Percentiles rank a stretch among this genome's conserved stretches.
Evolutionary conservation across 1,140 invertebrate species (phyloP).

Genomic region (Plutomurus gul): DNA sequence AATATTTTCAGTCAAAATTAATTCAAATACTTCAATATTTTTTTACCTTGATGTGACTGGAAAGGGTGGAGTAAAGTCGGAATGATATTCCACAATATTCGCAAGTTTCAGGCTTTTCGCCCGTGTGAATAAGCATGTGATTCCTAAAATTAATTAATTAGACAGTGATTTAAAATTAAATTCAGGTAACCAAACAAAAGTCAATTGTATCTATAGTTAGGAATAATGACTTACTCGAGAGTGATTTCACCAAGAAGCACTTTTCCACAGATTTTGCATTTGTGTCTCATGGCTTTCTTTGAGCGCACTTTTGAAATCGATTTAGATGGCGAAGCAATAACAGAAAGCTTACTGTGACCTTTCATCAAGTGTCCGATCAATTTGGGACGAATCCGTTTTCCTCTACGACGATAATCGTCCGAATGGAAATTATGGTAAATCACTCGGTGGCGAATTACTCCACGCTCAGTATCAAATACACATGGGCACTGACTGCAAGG

Average conservation of each 20-base stretch:
- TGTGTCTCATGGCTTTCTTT: too few relatives aligned
- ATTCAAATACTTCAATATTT: too few relatives aligned
- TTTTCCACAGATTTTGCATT: too few relatives aligned
- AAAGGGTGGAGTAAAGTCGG: background rate
- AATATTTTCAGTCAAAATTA: too few relatives aligned
- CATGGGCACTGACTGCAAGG: background rate
- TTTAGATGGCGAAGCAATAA: background rate
- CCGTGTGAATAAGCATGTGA: slow-evolving; percentile 28
- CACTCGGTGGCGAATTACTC: background rate
- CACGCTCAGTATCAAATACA: background rate
- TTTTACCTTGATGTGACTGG: slow-evolving; percentile 19
- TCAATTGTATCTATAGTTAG: too few relatives aligned
- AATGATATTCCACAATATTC: background rate
- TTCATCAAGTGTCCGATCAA: background rate
- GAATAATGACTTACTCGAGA: too few relatives aligned
- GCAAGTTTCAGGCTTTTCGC: slow-evolving; percentile 12
- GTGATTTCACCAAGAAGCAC: too few relatives aligned
- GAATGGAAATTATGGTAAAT: background rate
- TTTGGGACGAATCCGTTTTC: background rate
- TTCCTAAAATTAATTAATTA: slow-evolving; percentile 3
- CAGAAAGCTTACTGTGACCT: background rate
- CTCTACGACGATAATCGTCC: background rate
- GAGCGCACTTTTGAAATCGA: background rate
- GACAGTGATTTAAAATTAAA: background rate
- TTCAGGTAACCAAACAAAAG: too few relatives aligned